These are phyloP conservation scores for Drosophila auraria DNA, from an alignment of 1,140 invertebrate species.

Conservation along the genomic window DNA sequence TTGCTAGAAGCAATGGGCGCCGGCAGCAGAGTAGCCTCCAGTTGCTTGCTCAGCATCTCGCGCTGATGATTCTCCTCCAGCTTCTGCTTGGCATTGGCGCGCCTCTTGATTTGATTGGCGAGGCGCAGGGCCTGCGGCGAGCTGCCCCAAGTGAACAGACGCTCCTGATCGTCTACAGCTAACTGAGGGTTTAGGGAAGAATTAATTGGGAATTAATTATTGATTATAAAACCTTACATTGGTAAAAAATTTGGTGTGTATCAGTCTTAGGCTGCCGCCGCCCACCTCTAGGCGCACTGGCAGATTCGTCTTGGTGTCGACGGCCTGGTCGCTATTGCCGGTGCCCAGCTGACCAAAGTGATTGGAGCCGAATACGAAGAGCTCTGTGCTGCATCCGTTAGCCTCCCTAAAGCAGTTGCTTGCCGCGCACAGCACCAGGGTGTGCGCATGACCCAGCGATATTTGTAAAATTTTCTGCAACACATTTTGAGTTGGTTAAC, in stretches of 20 bases:
- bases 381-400: slow-evolving; percentile 83
- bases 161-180: slow-evolving; percentile 89
- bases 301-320: slow-evolving; percentile 85
- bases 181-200: slow-evolving; percentile 85
- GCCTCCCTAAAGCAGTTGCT: slow-evolving; percentile 54
- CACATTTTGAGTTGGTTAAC: no score
- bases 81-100: slow-evolving; percentile 86
- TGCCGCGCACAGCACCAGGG: slow-evolving; percentile 86
- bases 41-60: slow-evolving; percentile 70
- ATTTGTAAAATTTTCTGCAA: slow-evolving; percentile 86
- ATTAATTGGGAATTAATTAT: no score
- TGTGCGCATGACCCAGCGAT: slow-evolving; percentile 91
- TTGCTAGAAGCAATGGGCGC: slow-evolving; percentile 23
- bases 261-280: slow-evolving; percentile 87
- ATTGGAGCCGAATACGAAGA: slow-evolving; percentile 92
- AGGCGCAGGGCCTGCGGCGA: slow-evolving; percentile 91
- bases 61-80: slow-evolving; percentile 77
- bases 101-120: slow-evolving; percentile 88
- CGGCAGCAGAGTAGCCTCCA: slow-evolving; percentile 72
- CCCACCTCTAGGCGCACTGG: slow-evolving; percentile 86
- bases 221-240: slow-evolving; percentile 87
- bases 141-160: slow-evolving; percentile 91
- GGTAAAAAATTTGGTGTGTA: slow-evolving; percentile 93
- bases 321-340: slow-evolving; percentile 85
- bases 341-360: slow-evolving; percentile 92